Evolutionary conservation across 2,888 invertebrate species (phyloP).

Genomic region (Ptychoptera contaminata): DNA sequence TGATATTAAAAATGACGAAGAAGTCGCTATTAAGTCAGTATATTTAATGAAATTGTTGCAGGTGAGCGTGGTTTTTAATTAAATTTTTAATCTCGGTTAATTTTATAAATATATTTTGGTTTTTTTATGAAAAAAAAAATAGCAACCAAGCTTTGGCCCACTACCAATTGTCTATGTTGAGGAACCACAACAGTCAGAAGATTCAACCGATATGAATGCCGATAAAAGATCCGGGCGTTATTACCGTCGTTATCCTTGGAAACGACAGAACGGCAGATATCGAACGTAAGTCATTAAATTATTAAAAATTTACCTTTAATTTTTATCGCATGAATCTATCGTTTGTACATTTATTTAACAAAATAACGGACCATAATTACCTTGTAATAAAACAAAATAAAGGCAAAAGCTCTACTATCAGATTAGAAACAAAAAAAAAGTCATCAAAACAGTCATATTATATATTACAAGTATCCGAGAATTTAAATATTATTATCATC

Average conservation of each 20-base stretch:
- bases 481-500: too few relatives aligned
- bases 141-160: conserved; percentile 27
- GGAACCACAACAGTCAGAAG: conserved; percentile 11
- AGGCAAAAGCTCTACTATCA: too few relatives aligned
- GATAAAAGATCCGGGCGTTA: conserved; percentile 37
- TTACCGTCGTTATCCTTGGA: conserved; percentile 46
- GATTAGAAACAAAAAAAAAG: too few relatives aligned
- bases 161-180: conserved; percentile 29
- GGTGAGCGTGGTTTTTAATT: conserved; percentile 14
- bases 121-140: too few relatives aligned
- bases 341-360: too few relatives aligned
- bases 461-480: too few relatives aligned
- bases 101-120: neutral
- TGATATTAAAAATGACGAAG: conserved; percentile 27
- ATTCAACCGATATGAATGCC: conserved; percentile 14
- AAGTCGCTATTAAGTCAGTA: conserved; percentile 27
- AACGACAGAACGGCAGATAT: conserved; percentile 37
- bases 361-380: neutral
- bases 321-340: too few relatives aligned
- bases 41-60: conserved; percentile 28
- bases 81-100: neutral
- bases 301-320: neutral
- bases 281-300: conserved; percentile 21
- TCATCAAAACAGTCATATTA: too few relatives aligned
- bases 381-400: neutral